Evolutionary conservation across 2,888 invertebrate genomes (phyloP).

Genomic region (Clusia tigrina): DNA sequence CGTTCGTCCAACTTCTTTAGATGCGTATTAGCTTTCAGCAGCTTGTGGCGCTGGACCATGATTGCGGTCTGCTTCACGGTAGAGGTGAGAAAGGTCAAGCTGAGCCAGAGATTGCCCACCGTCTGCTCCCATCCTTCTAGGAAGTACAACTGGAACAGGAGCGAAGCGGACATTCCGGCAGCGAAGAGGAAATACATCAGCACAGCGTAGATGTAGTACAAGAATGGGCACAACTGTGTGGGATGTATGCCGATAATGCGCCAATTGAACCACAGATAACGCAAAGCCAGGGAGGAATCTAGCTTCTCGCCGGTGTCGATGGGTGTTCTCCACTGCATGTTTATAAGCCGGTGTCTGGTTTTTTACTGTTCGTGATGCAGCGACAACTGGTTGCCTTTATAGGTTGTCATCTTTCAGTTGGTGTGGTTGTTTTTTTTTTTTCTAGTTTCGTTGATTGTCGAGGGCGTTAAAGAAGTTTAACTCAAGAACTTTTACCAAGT

Average conservation of each 20-base stretch:
- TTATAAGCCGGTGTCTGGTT: too few species aligned
- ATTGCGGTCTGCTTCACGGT: constrained; percentile 32
- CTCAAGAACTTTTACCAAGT: too few species aligned
- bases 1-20: constrained; percentile 36
- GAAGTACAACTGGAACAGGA: constrained; percentile 29
- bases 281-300: constrained; percentile 35
- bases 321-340: background rate
- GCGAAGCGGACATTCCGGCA: too few species aligned
- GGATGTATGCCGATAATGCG: constrained; percentile 39
- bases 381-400: too few species aligned
- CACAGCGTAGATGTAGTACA: constrained; percentile 36
- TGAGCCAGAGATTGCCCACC: constrained; percentile 35
- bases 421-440: too few species aligned
- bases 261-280: constrained; percentile 37
- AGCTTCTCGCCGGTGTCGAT: constrained; percentile 24
- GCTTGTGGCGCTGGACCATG: background rate
- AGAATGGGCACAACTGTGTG: constrained; percentile 16
- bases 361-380: too few species aligned
- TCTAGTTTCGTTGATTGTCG: too few species aligned
- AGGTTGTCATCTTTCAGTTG: too few species aligned
- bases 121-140: constrained; percentile 27
- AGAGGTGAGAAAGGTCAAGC: constrained; percentile 32
- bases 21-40: constrained; percentile 23
- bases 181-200: too few species aligned
- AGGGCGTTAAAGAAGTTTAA: too few species aligned